A percentile compares a stretch with the other conserved stretches of the same genome.
These are phyloP conservation scores for Trypoxylus dichotomus DNA, from an alignment of 1,140 invertebrate genomes.

Conservation along the genomic window DNA sequence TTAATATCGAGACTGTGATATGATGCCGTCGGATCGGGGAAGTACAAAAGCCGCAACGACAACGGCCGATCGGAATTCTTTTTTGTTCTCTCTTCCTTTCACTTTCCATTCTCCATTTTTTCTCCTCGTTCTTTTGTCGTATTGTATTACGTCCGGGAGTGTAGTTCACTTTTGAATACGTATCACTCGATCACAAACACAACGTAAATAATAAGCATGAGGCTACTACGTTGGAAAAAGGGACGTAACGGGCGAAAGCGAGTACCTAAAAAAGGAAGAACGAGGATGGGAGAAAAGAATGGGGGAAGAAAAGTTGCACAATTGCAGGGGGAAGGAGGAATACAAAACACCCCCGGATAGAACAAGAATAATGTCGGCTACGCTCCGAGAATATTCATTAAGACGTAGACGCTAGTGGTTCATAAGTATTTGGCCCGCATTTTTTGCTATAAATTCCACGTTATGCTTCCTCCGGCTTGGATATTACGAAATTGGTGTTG, in stretches of 20 bases:
- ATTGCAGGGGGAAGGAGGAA: not conserved
- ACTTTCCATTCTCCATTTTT: not conserved
- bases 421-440: conserved; percentile 5
- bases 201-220: conserved; percentile 7
- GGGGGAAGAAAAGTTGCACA: not conserved
- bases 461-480: not conserved
- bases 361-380: conserved; percentile 19
- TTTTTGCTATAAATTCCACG: not conserved
- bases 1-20: conserved; percentile 1
- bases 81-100: not conserved
- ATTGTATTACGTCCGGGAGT: not conserved
- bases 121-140: not conserved
- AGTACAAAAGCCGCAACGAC: not conserved
- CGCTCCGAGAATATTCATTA: conserved; percentile 9
- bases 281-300: not conserved
- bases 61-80: not conserved
- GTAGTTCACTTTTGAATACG: not conserved
- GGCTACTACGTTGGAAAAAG: not conserved
- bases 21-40: not conserved
- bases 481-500: not conserved
- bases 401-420: conserved; percentile 11
- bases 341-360: conserved; percentile 15
- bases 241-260: not conserved
- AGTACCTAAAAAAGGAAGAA: not conserved
- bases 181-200: conserved; percentile 21